These are phyloP conservation scores for Podocnemis expansa DNA, from an alignment of 2,113 vertebrate genomes.

Conservation along the genomic window DNA sequence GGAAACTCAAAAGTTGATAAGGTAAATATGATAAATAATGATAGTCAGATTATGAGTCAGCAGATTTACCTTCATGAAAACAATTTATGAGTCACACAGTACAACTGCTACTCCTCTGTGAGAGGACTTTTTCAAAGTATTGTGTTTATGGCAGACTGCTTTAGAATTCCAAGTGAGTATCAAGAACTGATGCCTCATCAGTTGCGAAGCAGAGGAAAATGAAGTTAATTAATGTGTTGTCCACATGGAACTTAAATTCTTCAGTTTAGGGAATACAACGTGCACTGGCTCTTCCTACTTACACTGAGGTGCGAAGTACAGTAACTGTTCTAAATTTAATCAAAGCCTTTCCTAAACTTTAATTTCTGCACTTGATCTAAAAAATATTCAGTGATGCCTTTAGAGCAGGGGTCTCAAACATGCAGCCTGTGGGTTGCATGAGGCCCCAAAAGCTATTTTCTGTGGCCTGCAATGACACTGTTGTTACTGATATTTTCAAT, in stretches of 20 bases:
- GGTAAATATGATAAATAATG: neutral
- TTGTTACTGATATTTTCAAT: too few species aligned
- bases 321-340: slow-evolving; percentile 62
- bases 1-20: neutral
- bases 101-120: neutral
- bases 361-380: slow-evolving; percentile 53
- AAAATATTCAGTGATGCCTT: slow-evolving; percentile 42
- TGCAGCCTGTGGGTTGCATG: too few species aligned
- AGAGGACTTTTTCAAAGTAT: slow-evolving; percentile 38
- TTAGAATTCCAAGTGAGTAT: slow-evolving; percentile 32
- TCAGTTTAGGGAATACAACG: slow-evolving; percentile 44
- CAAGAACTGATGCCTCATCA: slow-evolving; percentile 20
- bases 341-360: slow-evolving; percentile 56
- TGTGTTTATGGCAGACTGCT: slow-evolving; percentile 39
- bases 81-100: neutral
- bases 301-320: slow-evolving; percentile 38
- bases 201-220: slow-evolving; percentile 54
- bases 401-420: too few species aligned
- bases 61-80: neutral
- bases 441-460: too few species aligned
- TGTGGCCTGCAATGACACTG: too few species aligned
- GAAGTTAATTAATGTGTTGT: slow-evolving; percentile 62
- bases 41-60: neutral
- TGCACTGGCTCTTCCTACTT: slow-evolving; percentile 10
- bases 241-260: slow-evolving; percentile 59